A percentile compares a stretch with the other conserved stretches of the same genome.
phyloP scores from a whole-genome alignment of 2,113 vertebrate species.

The Oreochromis tanganicae region DNA sequence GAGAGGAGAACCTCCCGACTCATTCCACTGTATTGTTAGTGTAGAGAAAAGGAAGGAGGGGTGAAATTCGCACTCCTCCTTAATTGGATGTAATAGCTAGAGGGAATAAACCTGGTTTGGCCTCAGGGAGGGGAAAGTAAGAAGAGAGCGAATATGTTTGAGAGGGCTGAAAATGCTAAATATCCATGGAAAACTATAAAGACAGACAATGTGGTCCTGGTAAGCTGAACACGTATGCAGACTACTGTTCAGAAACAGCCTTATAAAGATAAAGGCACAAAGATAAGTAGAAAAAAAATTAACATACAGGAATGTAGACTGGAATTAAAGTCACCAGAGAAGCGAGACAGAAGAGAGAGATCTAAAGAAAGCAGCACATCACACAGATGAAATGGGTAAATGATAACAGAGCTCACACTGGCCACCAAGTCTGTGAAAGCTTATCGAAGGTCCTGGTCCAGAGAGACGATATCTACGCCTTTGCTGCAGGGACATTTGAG shows the following conservation, averaged over 20 bases:
- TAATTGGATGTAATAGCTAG: conserved; percentile 72
- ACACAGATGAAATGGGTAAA: conserved; percentile 3
- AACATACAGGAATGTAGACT: neutral
- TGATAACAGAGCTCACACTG: conserved; percentile 9
- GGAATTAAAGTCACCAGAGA: neutral
- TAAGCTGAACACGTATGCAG: neutral
- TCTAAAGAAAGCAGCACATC: neutral
- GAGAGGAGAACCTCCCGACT: conserved; percentile 41
- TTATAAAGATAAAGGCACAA: neutral
- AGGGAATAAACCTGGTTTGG: conserved; percentile 64
- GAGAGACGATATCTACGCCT: conserved; percentile 10
- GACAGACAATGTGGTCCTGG: conserved; percentile 10
- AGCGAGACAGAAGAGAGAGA: neutral
- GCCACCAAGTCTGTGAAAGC: neutral
- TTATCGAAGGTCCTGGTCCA: conserved; percentile 9
- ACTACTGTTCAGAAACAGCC: neutral
- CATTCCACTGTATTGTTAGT: conserved; percentile 44
- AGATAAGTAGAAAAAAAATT: neutral
- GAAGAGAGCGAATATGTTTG: conserved; percentile 41
- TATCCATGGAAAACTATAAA: conserved; percentile 27
- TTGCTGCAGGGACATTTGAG: conserved; percentile 19
- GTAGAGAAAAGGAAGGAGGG: conserved; percentile 29
- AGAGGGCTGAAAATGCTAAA: conserved; percentile 47
- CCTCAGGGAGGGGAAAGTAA: conserved; percentile 31
- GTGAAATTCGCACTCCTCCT: conserved; percentile 43